Evolutionary conservation across 2,113 vertebrate genomes (phyloP).

Genomic region (Neomonachus schauinslandi): DNA sequence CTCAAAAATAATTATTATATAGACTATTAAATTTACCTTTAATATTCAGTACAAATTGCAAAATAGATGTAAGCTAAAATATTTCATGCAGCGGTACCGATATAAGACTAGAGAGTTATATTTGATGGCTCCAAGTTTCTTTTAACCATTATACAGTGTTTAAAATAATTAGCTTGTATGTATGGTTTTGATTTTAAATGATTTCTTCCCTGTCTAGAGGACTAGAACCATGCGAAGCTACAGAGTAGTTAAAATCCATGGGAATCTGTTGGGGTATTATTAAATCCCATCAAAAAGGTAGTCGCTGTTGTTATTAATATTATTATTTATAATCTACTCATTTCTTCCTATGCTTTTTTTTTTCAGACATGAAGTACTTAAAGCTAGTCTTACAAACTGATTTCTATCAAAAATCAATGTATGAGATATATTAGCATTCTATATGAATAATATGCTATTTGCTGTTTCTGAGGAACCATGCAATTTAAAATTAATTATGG

Average conservation of each 20-base stretch:
- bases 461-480: neutral
- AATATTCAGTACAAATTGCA: neutral
- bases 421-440: neutral
- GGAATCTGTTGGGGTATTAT: neutral
- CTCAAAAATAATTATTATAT: slow-evolving; percentile 23
- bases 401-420: slow-evolving; percentile 1
- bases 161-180: neutral
- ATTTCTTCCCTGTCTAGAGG: neutral
- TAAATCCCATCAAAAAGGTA: neutral
- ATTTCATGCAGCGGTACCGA: neutral
- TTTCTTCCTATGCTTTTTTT: neutral
- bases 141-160: neutral
- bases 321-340: neutral
- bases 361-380: neutral
- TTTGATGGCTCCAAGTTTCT: neutral
- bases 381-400: slow-evolving; percentile 3
- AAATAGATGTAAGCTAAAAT: neutral
- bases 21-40: neutral
- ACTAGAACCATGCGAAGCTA: neutral
- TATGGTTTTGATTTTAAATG: neutral
- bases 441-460: neutral
- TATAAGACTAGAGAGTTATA: neutral
- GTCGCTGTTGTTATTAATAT: neutral
- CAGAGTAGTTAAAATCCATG: neutral
- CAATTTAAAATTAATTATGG: slow-evolving; percentile 56